phyloP scores from a whole-genome alignment of 2,888 invertebrate species.

The Nysson spinosus region DNA sequence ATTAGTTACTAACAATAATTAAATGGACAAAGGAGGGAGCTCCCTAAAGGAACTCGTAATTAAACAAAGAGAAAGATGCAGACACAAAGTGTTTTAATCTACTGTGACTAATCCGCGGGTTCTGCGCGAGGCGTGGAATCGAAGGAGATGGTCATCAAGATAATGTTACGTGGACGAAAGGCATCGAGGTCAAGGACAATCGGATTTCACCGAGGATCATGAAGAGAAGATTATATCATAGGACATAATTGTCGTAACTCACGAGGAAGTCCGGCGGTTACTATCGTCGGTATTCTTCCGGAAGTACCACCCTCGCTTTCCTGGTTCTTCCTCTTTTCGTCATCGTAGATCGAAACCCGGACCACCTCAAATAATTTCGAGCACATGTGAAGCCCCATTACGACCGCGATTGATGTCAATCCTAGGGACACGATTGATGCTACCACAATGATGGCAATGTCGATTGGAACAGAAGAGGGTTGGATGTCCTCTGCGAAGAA shows the following conservation, averaged over 20 bases:
- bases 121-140: background rate
- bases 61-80: background rate
- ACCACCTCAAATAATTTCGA: slow-evolving; percentile 69
- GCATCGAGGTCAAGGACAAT: slow-evolving; percentile 49
- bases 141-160: slow-evolving; percentile 25
- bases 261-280: slow-evolving; percentile 39
- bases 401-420: slow-evolving; percentile 68
- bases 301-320: slow-evolving; percentile 47
- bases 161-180: slow-evolving; percentile 29
- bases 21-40: background rate
- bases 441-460: slow-evolving; percentile 70
- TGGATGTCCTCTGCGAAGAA: slow-evolving; percentile 53
- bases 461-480: slow-evolving; percentile 63
- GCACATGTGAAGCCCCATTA: slow-evolving; percentile 72
- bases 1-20: too few relatives aligned
- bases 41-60: too few relatives aligned
- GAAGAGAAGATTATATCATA: slow-evolving; percentile 16
- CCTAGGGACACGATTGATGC: slow-evolving; percentile 71
- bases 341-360: slow-evolving; percentile 68
- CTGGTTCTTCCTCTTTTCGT: slow-evolving; percentile 60
- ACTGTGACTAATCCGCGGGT: slow-evolving; percentile 6
- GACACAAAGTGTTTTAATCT: background rate
- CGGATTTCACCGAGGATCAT: slow-evolving; percentile 38
- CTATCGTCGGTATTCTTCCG: slow-evolving; percentile 55
- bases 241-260: slow-evolving; percentile 35